These are phyloP conservation scores for Triplophysa yarkandensis DNA, from an alignment of 2,797 vertebrate species.

Conservation along the genomic window DNA sequence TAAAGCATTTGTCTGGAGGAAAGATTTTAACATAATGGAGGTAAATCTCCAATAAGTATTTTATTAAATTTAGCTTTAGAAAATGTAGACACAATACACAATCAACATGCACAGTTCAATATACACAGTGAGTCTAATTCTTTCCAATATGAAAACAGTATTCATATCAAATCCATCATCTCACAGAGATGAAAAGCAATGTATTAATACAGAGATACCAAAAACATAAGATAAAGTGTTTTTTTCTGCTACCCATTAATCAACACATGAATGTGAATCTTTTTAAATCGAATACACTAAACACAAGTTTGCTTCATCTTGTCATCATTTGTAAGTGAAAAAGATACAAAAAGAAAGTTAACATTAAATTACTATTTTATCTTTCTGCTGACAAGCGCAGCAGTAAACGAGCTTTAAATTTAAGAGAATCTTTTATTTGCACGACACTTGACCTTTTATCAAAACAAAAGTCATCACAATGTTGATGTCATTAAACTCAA, in stretches of 20 bases:
- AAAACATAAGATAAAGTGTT: constrained; percentile 52
- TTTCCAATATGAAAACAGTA: constrained; percentile 96
- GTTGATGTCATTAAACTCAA: constrained; percentile 27
- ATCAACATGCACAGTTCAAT: constrained; percentile 83
- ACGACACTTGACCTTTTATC: constrained; percentile 43
- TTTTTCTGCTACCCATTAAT: constrained; percentile 36
- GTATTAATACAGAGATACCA: constrained; percentile 54
- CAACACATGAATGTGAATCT: constrained; percentile 22
- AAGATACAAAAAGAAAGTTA: constrained; percentile 10
- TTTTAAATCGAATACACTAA: constrained; percentile 41
- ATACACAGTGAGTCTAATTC: constrained; percentile 81
- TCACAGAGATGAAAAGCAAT: constrained; percentile 59
- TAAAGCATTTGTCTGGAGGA: background rate
- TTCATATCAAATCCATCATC: constrained; percentile 55
- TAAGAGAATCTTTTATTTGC: constrained; percentile 1
- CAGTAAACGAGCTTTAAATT: constrained; percentile 9
- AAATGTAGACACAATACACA: constrained; percentile 80
- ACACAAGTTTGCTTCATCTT: constrained; percentile 37
- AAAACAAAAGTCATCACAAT: constrained; percentile 38
- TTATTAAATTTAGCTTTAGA: constrained; percentile 79
- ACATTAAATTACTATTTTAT: constrained; percentile 17
- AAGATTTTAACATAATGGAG: constrained; percentile 10
- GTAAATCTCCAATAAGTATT: constrained; percentile 62
- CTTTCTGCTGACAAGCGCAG: background rate
- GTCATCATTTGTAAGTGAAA: constrained; percentile 19